phyloP scores from a whole-genome alignment of 2,888 invertebrate species.

The Nematopogon swammerdamellus region DNA sequence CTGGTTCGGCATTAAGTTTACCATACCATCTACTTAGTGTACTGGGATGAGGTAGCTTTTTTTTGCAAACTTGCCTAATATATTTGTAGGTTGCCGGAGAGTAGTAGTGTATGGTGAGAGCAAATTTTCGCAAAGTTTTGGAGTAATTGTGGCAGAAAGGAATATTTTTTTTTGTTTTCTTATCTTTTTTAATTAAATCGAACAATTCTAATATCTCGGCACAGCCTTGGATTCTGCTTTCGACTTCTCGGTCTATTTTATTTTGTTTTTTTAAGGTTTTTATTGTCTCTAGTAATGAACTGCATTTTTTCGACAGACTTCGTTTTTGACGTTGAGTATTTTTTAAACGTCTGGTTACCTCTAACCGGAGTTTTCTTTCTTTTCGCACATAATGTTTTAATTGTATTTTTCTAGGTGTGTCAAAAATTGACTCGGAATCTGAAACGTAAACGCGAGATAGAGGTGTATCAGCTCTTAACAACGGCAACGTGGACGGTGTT shows the following conservation, averaged over 20 bases:
- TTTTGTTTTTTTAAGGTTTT: background rate
- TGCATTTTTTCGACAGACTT: too few species aligned
- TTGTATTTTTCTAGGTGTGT: background rate
- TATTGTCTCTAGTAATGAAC: too few species aligned
- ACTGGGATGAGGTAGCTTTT: constrained; percentile 13
- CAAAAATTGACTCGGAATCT: background rate
- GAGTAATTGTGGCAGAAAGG: too few species aligned
- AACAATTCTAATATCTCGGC: background rate
- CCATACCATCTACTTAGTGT: constrained; percentile 15
- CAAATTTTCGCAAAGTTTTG: constrained; percentile 9
- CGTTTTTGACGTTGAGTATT: too few species aligned
- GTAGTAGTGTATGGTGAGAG: constrained; percentile 14
- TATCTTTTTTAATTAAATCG: background rate
- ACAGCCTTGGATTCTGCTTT: background rate
- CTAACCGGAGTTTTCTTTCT: background rate
- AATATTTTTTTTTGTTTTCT: too few species aligned
- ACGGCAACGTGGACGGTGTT: too few species aligned
- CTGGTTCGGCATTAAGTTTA: constrained; percentile 14
- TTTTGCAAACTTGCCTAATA: constrained; percentile 12
- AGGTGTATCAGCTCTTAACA: too few species aligned
- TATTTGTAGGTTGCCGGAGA: constrained; percentile 15
- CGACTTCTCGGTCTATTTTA: background rate
- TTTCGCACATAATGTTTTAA: background rate
- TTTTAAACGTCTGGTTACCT: too few species aligned
- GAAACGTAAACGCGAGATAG: background rate